Percentiles rank a stretch among this genome's conserved stretches.
These are phyloP conservation scores for Thera obeliscata DNA, from an alignment of 2,888 invertebrate species.

Conservation along the genomic window DNA sequence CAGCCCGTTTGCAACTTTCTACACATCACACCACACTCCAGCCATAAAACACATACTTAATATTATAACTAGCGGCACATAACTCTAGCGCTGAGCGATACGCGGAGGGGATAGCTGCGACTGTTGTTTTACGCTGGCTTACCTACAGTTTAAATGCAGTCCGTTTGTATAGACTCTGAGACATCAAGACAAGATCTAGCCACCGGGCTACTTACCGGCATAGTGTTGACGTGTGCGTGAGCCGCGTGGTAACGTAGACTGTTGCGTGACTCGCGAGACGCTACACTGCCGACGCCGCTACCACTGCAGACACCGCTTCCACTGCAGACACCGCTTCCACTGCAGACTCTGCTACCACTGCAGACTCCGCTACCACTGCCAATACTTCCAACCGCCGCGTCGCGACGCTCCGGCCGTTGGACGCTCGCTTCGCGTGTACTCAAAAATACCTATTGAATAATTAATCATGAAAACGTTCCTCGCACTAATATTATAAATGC, in stretches of 20 bases:
- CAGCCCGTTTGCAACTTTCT: too few relatives aligned
- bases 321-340: constrained; percentile 1
- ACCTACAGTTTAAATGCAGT: background rate
- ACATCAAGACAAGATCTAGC: too few relatives aligned
- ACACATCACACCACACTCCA: too few relatives aligned
- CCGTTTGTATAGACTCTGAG: background rate
- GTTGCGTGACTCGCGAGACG: too few relatives aligned
- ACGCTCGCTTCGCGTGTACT: constrained; percentile 41
- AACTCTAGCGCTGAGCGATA: too few relatives aligned
- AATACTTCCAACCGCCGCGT: constrained; percentile 23
- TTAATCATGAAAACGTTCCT: background rate
- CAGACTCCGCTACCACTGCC: background rate
- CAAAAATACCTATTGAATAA: constrained; percentile 5
- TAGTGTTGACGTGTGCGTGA: constrained; percentile 1
- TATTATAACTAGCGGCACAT: too few relatives aligned
- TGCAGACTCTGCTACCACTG: background rate
- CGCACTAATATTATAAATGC: too few relatives aligned
- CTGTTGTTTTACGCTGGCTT: too few relatives aligned
- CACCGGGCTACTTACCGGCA: constrained; percentile 2
- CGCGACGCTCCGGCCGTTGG: constrained; percentile 47
- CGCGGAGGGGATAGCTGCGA: too few relatives aligned
- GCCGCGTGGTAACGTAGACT: background rate
- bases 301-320: too few relatives aligned
- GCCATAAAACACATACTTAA: too few relatives aligned
- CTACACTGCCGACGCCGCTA: constrained; percentile 3